Percentiles rank a stretch among this genome's conserved stretches.
These are phyloP conservation scores for Orthonyx spaldingii DNA, from an alignment of 2,113 vertebrate genomes.

Conservation along the genomic window DNA sequence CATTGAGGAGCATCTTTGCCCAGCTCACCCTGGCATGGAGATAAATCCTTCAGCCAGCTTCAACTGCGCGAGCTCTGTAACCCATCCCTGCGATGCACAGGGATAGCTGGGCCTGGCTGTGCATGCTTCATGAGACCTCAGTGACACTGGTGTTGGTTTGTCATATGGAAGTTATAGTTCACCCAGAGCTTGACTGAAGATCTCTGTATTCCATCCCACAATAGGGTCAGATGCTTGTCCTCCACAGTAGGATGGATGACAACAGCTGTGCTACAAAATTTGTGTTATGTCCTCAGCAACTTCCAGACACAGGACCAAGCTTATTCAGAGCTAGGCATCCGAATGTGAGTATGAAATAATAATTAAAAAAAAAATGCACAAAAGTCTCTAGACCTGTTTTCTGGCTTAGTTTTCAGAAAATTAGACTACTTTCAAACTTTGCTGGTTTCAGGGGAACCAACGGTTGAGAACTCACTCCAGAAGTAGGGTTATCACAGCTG, in stretches of 20 bases:
- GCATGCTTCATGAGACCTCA: not conserved
- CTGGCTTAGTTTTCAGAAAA: not conserved
- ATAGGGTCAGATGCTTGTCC: not conserved
- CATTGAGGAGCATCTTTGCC: not conserved
- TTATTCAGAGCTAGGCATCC: not conserved
- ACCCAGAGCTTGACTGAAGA: not conserved
- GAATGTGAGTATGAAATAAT: not conserved
- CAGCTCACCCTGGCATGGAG: not conserved
- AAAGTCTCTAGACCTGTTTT: not conserved
- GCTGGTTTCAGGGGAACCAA: not conserved
- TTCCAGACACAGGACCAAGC: not conserved
- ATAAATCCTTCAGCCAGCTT: not conserved
- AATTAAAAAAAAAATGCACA: not conserved
- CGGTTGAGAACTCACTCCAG: not conserved
- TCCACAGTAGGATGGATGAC: not conserved
- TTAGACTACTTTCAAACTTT: not conserved
- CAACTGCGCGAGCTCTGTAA: not conserved
- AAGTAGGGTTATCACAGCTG: not conserved
- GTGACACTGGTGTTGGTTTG: not conserved
- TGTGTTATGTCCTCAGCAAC: not conserved
- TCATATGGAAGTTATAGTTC: not conserved
- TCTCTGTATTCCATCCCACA: not conserved
- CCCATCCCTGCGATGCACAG: rapidly evolving
- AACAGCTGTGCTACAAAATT: not conserved
- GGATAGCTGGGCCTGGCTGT: no score